Evolutionary conservation across 2,888 invertebrate genomes (phyloP).

Genomic region (Microchrysa polita): DNA sequence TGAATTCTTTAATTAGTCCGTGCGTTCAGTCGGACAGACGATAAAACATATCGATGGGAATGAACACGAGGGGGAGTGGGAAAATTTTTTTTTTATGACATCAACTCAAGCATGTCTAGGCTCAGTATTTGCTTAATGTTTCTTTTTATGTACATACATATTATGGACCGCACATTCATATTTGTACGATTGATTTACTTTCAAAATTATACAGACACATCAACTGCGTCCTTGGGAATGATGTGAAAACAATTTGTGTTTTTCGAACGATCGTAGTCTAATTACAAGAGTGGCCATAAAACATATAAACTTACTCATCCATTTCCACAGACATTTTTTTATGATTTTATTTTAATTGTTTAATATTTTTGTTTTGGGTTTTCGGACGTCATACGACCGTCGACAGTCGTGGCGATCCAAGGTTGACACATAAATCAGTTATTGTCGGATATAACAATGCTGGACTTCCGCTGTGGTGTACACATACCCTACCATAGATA

Average conservation of each 20-base stretch:
- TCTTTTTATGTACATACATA: not conserved
- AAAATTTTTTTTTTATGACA: conserved; percentile 24
- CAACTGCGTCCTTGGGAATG: conserved; percentile 7
- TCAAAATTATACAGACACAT: no score
- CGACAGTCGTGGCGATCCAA: not conserved
- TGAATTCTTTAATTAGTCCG: conserved; percentile 40
- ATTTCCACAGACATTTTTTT: not conserved
- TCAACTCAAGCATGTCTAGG: not conserved
- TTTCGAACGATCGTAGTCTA: conserved; percentile 3
- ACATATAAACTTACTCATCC: conserved; percentile 23
- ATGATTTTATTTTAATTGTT: not conserved
- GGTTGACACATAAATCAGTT: conserved; percentile 48
- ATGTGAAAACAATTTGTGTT: conserved; percentile 20
- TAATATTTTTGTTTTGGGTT: no score
- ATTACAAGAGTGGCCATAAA: conserved; percentile 42
- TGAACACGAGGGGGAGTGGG: conserved; percentile 3
- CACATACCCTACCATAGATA: not conserved
- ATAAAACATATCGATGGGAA: not conserved
- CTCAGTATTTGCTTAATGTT: not conserved
- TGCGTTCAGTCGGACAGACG: conserved; percentile 15
- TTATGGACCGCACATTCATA: no score
- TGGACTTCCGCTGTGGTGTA: conserved; percentile 46
- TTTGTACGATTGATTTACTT: not conserved
- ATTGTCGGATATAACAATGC: conserved; percentile 46
- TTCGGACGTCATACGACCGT: not conserved